Evolutionary conservation across 1,140 invertebrate genomes (phyloP), one percentile per base, ranked within the genome.

Genomic region (Alviniconcha marisindica): DNA sequence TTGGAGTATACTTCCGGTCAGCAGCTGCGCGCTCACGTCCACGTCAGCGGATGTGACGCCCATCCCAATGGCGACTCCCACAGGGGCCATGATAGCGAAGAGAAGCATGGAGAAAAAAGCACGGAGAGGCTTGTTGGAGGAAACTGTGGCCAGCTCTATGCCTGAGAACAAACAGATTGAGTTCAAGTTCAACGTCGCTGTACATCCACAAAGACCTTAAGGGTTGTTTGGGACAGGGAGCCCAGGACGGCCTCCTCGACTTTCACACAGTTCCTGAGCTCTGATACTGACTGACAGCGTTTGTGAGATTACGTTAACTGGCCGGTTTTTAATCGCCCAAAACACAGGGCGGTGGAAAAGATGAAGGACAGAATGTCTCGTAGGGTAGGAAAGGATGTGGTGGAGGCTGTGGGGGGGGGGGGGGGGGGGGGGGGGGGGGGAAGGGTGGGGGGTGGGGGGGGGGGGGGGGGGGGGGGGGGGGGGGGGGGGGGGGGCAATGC

Each of bases 21-120:
- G 76, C 28, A 89, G 83, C 7, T 92, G 87, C 31, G 77, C 40
- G 2, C 51, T 4, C 1, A 54, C 36, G 44, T 89, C 33, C 21
- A 84, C 79, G n/a, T 82, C 56, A 31, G 84, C 83, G 21, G 88
- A 81, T 94, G 88, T 36, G 89, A 94, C 78, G 94, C 90, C 28
- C 94, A 93, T 92, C 15, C 93, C 96, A 4, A 96, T 91, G 0
- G 94, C 94, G 56, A 96, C 85, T 14, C 93, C 93, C 40, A 93
- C 76, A 0, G 96, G 96, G n/a, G 96, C 95, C 0, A 96, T 95
- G 28, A 95, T 87, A 0, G 96, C 95, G 86, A 95, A 95, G 10
- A 95, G 77, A 21, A 93, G 76, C 51, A 86, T 38, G 36, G 51
- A 31, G 2, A 85, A 14, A 12, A 85, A 7, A 73, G 54, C 1